These are phyloP conservation scores for Luperina testacea DNA, from an alignment of 2,888 invertebrate species.

Conservation along the genomic window DNA sequence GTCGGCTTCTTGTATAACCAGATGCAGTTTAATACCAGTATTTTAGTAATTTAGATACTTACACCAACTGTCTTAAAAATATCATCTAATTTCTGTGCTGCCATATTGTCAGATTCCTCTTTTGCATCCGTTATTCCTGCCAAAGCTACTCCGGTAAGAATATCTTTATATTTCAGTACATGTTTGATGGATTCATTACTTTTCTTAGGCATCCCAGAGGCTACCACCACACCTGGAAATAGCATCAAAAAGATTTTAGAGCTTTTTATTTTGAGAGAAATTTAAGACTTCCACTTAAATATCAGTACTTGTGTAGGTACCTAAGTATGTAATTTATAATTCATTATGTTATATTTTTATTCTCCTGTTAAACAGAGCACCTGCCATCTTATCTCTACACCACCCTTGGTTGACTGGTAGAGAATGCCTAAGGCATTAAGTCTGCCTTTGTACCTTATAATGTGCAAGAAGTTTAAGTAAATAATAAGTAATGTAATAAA, in stretches of 20 bases:
- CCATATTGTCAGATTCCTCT: slow-evolving; percentile 89
- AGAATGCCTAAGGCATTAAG: too few relatives aligned
- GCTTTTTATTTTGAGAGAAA: not conserved
- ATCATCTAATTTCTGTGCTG: slow-evolving; percentile 86
- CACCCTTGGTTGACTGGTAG: too few relatives aligned
- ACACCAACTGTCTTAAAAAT: slow-evolving; percentile 92
- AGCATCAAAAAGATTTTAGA: not conserved
- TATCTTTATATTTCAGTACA: slow-evolving; percentile 88
- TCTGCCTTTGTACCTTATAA: too few relatives aligned
- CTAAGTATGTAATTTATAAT: too few relatives aligned
- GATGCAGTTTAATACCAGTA: not conserved
- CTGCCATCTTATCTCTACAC: too few relatives aligned
- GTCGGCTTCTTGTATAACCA: not conserved
- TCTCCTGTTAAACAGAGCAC: too few relatives aligned
- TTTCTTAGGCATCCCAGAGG: slow-evolving; percentile 92
- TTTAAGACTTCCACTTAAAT: not conserved
- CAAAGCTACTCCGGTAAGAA: slow-evolving; percentile 93
- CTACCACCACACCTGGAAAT: slow-evolving; percentile 93
- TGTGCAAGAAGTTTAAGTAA: too few relatives aligned
- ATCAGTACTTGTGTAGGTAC: too few relatives aligned
- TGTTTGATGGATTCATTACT: slow-evolving; percentile 92
- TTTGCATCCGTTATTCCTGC: slow-evolving; percentile 95
- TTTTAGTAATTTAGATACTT: slow-evolving; percentile 71
- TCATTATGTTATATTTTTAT: too few relatives aligned
- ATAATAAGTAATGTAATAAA: not conserved